Evolutionary conservation across 1,140 invertebrate genomes (phyloP).

Genomic region (Cydia fagiglandana): DNA sequence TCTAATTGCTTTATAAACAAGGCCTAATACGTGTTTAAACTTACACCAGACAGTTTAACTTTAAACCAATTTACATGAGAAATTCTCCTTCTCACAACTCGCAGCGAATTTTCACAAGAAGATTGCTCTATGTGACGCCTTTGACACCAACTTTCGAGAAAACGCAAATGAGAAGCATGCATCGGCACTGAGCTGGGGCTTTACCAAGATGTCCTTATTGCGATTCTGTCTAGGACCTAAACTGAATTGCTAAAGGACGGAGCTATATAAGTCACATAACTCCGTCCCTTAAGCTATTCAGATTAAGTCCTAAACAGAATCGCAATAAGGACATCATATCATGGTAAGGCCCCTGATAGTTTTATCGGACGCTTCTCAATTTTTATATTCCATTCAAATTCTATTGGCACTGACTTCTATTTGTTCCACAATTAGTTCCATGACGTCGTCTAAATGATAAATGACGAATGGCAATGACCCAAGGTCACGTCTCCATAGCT

Average conservation of each 20-base stretch:
- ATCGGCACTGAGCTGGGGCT: background rate
- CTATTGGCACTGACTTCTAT: background rate
- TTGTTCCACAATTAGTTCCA: background rate
- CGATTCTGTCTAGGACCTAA: no score
- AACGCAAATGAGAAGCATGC: slow-evolving; percentile 10
- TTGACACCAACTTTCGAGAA: slow-evolving; percentile 26
- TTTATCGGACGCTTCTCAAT: background rate
- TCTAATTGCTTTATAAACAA: background rate
- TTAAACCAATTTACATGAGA: slow-evolving; percentile 9
- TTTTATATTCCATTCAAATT: background rate
- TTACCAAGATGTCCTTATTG: no score
- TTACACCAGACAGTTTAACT: background rate
- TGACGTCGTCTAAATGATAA: slow-evolving; percentile 7
- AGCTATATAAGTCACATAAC: no score
- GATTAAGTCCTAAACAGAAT: no score
- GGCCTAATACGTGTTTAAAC: background rate
- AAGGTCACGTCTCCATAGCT: slow-evolving; percentile 1
- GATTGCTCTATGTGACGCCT: slow-evolving; percentile 18
- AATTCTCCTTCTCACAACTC: background rate
- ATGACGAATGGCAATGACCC: slow-evolving; percentile 6
- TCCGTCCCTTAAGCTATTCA: no score
- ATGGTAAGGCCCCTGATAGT: no score
- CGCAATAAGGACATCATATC: no score
- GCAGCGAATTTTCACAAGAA: slow-evolving; percentile 19
- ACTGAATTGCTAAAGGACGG: no score